Evolutionary conservation across 1,140 invertebrate genomes (phyloP), one percentile per base, ranked within the genome.

Genomic region (Arion vulgaris): DNA sequence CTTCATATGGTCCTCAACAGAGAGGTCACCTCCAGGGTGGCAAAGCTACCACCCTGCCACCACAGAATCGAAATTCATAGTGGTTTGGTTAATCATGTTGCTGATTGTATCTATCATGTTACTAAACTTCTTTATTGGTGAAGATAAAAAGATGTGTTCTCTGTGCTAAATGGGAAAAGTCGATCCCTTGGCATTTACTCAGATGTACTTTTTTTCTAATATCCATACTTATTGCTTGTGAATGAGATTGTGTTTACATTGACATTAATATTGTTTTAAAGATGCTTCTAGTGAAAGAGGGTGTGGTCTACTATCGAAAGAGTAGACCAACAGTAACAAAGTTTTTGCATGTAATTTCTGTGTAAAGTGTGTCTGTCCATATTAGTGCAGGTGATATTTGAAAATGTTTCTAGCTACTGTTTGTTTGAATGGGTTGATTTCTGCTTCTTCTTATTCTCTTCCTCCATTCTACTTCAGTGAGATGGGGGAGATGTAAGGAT

Each of bases 1-100:
- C 90, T 34, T 91, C 90, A 19, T 89, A 87, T 82, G 89, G 89
- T 34, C 87, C 87, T 34, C 86, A 88, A 76, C 86, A 85, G 74
- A 81, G 88, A 32, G 84, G 83, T 45, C 76, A 85, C 51, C 76
- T 79, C 19, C 78, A 79, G 71, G 81, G 80, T 51, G 77, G 87
- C 36, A 88, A 87, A 32, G 85, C 89, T 39, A 83, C 88, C 2
- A 91, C 90, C 57, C 81, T 91, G 76, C 90, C 90, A 72, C 85
- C 89, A 51, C 73, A 39, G 15, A 90, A 89, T 69, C 62, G 62
- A 32, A 66, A 66, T 17, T 66, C 62, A 66, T 66, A 66, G 28
- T 66, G n/a, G n/a, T 7, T 32, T 32, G n/a, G n/a, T 0, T 66
- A 13, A 11, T 32, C 5, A 23, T 32, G 62, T 66, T 34, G 26